phyloP scores from a whole-genome alignment of 2,113 vertebrate genomes.

The Pelmatolapia mariae region DNA sequence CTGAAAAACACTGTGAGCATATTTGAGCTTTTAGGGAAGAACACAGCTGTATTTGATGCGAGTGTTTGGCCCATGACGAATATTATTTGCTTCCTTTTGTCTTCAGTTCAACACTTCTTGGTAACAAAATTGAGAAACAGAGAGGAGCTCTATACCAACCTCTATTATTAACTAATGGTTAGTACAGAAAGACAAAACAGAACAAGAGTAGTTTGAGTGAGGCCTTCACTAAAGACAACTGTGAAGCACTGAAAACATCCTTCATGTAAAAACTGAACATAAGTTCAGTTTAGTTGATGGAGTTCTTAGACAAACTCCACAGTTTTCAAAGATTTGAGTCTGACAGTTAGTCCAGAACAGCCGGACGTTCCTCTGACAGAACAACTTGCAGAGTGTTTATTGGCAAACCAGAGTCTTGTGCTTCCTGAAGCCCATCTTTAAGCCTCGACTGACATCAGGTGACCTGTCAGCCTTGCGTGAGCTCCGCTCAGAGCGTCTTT shows the following conservation, averaged over 20 bases:
- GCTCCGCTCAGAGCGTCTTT: constrained; percentile 68
- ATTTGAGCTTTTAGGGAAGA: not conserved
- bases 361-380: not conserved
- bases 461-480: constrained; percentile 25
- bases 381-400: not conserved
- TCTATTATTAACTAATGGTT: not conserved
- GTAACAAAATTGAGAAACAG: not conserved
- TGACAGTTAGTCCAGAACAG: not conserved
- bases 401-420: not conserved
- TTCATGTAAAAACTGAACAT: not conserved
- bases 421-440: not conserved
- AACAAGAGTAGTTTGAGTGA: not conserved
- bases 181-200: not conserved
- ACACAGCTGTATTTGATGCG: not conserved
- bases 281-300: not conserved
- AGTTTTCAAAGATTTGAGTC: not conserved
- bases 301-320: not conserved
- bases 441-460: not conserved
- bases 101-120: not conserved
- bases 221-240: not conserved
- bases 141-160: not conserved
- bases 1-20: not conserved
- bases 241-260: not conserved
- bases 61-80: not conserved
- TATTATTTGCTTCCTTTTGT: not conserved